Conservation (phyloP, 2,888 invertebrate genomes). For the Trissolcus japonicus region DNA sequence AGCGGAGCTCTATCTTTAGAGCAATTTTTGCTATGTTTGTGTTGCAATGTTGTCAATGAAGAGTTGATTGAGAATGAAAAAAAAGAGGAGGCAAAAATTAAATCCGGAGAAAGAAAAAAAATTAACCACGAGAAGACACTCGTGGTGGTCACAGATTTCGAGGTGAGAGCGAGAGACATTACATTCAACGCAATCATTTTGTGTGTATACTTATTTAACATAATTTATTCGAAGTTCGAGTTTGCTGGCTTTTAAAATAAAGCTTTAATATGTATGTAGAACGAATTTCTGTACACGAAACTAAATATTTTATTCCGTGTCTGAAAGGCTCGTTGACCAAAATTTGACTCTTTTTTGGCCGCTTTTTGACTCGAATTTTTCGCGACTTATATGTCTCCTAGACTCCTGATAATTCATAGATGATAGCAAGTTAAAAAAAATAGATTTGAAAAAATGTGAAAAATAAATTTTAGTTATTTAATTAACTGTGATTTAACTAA, state of each 20-base stretch:
- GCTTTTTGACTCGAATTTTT: background rate
- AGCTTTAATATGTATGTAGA: slow-evolving; percentile 41
- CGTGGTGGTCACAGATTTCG: background rate
- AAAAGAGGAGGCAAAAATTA: background rate
- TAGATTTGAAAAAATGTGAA: too few species aligned
- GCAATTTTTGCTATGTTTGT: too few species aligned
- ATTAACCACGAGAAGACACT: background rate
- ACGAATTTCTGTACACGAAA: slow-evolving; percentile 29
- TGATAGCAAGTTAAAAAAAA: too few species aligned
- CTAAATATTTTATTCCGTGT: slow-evolving; percentile 32
- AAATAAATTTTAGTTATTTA: too few species aligned
- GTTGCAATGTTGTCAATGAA: too few species aligned
- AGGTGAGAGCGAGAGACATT: slow-evolving; percentile 26
- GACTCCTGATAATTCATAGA: too few species aligned
- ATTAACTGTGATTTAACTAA: background rate
- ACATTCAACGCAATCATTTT: slow-evolving; percentile 16
- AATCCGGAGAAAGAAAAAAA: slow-evolving; percentile 5
- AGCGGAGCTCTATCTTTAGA: too few species aligned
- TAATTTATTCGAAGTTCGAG: slow-evolving; percentile 34
- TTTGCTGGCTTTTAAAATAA: slow-evolving; percentile 21
- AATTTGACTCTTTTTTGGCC: background rate
- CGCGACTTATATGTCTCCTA: background rate
- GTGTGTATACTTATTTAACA: slow-evolving; percentile 22
- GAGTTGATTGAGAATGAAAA: too few species aligned
- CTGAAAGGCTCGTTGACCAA: background rate